Evolutionary conservation across 1,140 invertebrate species (phyloP), one percentile per base, ranked within the genome.

Genomic region (Chironomus tepperi): DNA sequence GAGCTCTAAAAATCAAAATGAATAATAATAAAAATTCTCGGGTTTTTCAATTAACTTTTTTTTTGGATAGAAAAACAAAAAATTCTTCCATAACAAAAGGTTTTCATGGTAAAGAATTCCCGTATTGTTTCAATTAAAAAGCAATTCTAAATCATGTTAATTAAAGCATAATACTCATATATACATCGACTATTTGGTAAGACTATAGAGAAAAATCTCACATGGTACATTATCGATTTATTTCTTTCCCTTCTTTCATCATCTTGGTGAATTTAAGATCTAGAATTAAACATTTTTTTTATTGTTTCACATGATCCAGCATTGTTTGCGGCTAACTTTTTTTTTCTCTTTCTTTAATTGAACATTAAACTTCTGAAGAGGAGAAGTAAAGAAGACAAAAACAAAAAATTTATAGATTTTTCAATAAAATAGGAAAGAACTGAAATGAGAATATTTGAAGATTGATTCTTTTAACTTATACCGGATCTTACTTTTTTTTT

Each of bases 61-160:
- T 12, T n/a, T n/a, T n/a, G n/a, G n/a, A n/a, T n/a, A n/a, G 10
- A 3, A 12, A 15, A 57, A 57, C 3, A 57, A 15, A 15, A n/a
- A 57, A 15, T n/a, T 34, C 12, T 9, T 70, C 65, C 65, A 70
- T 19, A 19, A 70, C 65, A 70, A 70, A 70, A 70, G 65, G 19
- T 15, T 18, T 34, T 34, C 24, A 34, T 34, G 24, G 24, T 34
- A 34, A 34, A 19, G 18, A 70, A 70, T 70, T 70, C 65, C 65
- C 65, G 65, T 70, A 70, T 70, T 70, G 19, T 70, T 70, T 70
- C 65, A 70, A 70, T 70, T 70, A 70, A 70, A 70, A 70, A 70
- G 65, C 65, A 16, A 70, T 70, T 70, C 65, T 70, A 70, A 70
- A 70, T 70, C 19, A 70, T 70, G 65, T 70, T 70, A 70, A 70